phyloP scores from a whole-genome alignment of 2,797 vertebrate species.

The Microctenopoma stevenorrisi region DNA sequence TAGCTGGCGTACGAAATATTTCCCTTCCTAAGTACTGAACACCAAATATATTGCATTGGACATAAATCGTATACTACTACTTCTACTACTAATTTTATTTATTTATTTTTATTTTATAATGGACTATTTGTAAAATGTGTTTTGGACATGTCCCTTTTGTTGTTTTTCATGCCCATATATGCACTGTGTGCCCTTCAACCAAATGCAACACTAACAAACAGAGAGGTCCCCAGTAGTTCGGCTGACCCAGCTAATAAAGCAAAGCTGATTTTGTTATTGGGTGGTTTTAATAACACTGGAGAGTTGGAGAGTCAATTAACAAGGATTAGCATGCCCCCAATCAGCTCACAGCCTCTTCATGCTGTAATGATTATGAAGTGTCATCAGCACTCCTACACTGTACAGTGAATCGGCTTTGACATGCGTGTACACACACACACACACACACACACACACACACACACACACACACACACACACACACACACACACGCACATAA shows the following conservation, averaged over 20 bases:
- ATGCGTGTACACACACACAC: constrained; percentile 16
- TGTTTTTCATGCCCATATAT: neutral
- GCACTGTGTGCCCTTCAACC: constrained; percentile 28
- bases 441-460: neutral
- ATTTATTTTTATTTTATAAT: too few species aligned
- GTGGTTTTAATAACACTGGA: constrained; percentile 75
- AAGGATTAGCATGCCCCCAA: constrained; percentile 78
- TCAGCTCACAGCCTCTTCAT: constrained; percentile 74
- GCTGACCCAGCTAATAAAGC: constrained; percentile 72
- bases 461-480: constrained; percentile 5
- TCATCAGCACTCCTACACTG: constrained; percentile 76
- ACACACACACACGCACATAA: neutral
- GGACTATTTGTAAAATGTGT: neutral
- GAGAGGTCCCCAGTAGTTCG: constrained; percentile 51
- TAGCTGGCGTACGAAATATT: neutral
- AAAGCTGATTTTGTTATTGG: constrained; percentile 77
- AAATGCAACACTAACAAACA: constrained; percentile 41
- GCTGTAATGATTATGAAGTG: constrained; percentile 78
- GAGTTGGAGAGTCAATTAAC: constrained; percentile 79
- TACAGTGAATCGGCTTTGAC: constrained; percentile 58
- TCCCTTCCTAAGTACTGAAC: neutral
- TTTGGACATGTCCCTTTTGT: neutral
- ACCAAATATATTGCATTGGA: neutral
- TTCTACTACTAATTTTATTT: neutral
- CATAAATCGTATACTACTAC: neutral